Evolutionary conservation across 1,140 invertebrate species (phyloP).

Genomic region (Drosophila azteca): DNA sequence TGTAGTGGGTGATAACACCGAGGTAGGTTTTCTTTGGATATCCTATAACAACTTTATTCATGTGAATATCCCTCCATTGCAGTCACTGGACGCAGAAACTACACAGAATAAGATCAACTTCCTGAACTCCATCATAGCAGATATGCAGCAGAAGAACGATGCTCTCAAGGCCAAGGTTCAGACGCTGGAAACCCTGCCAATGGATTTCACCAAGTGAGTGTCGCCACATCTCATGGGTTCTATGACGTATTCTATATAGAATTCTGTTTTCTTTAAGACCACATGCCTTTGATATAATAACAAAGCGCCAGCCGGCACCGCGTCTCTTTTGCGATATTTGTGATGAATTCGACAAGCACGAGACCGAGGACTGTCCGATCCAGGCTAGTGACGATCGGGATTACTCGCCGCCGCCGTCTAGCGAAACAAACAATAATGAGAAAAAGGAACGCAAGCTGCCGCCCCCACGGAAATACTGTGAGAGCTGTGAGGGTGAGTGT

Average conservation of each 20-base stretch:
- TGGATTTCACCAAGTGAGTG: constrained; percentile 70
- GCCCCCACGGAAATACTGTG: constrained; percentile 92
- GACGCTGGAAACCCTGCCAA: constrained; percentile 89
- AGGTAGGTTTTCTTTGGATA: constrained; percentile 25
- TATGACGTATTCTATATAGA: not conserved
- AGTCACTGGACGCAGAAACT: constrained; percentile 56
- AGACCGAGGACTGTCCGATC: constrained; percentile 97
- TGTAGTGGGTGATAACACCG: constrained; percentile 11
- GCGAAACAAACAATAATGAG: constrained; percentile 79
- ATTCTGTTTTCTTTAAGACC: constrained; percentile 51
- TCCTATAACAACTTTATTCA: too few species aligned
- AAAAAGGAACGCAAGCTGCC: constrained; percentile 84
- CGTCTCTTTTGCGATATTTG: constrained; percentile 98
- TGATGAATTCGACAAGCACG: constrained; percentile 97
- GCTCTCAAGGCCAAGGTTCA: constrained; percentile 91
- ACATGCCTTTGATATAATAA: constrained; percentile 64
- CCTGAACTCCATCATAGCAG: constrained; percentile 97
- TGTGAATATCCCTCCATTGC: not conserved
- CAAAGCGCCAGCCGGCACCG: constrained; percentile 86
- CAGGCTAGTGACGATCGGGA: constrained; percentile 88
- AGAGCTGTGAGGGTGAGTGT: constrained; percentile 93
- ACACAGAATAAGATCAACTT: constrained; percentile 91
- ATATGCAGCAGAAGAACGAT: constrained; percentile 96
- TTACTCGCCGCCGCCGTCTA: constrained; percentile 81
- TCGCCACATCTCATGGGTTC: not conserved